Percentiles rank a stretch among this genome's conserved stretches.
phyloP scores from a whole-genome alignment of 2,888 invertebrate species.

The Sarcophaga subvicina region DNA sequence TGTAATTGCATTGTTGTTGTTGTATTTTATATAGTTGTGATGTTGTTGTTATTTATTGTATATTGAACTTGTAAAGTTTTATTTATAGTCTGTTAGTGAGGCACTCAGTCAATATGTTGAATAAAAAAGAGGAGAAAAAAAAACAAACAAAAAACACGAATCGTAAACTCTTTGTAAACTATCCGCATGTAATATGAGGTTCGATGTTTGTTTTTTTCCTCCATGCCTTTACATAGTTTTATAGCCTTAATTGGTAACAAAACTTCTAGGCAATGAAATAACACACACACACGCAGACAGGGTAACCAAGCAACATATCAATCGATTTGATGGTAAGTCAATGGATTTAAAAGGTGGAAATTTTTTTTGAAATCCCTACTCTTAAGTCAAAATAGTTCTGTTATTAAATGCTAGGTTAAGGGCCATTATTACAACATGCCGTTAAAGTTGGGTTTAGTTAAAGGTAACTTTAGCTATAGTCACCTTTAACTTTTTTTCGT shows the following conservation, averaged over 20 bases:
- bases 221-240: background rate
- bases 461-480: too few species aligned
- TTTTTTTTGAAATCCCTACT: too few species aligned
- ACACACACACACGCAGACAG: background rate
- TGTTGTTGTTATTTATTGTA: background rate
- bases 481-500: too few species aligned
- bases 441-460: too few species aligned
- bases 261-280: background rate
- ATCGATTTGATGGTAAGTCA: too few species aligned
- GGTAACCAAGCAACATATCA: background rate
- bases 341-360: background rate
- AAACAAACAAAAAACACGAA: background rate
- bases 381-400: too few species aligned
- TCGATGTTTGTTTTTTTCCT: background rate
- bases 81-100: conserved; percentile 18
- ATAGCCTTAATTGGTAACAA: conserved; percentile 38
- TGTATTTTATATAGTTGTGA: background rate
- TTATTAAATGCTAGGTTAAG: background rate
- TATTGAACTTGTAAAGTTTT: conserved; percentile 34
- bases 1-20: background rate
- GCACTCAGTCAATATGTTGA: conserved; percentile 4
- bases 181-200: background rate
- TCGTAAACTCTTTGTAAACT: background rate
- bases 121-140: background rate
- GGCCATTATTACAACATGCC: too few species aligned